Base-by-base conservation (phyloP, 2,797 vertebrate genomes). In the Leuciscus waleckii region DNA sequence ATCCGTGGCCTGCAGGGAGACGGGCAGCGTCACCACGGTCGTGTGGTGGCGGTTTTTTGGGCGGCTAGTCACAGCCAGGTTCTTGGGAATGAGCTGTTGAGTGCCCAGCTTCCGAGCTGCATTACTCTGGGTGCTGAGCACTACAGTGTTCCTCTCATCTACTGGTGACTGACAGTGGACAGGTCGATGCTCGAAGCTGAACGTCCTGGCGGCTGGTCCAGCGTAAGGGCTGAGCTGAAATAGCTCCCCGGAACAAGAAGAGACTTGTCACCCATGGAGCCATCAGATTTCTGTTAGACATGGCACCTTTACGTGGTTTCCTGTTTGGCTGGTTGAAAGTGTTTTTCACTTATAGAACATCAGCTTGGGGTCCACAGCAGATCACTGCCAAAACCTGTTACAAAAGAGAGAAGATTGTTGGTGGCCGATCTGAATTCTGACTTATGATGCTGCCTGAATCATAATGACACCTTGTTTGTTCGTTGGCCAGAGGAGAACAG, bases 61-160 rank as follows among this genome's bases (percentile, higher is more conserved):
- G 37, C 94, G 96, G 89, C 94, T 94, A 49, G 86, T 74, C 67
- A 92, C 83, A 0, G 97, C 97, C 91, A 99, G 77, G 90, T 90
- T 94, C 75, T 92, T 96, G 41, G 98, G 98, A 82, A 99, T 99
- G 71, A 99, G 92, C 94, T 99, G 98, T 32, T 95, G 93, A 0
- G 93, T 96, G 17, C 98, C 97, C 65, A 94, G 79, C 89, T 96
- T 98, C 19, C 90, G 92, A 0, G 97, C 95, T 0, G 89, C 97
- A 0, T 95, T 90, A 83, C 98, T 98, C 19, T 96, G 89, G 0
- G 97, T 98, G 95, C 97, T 99, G 74, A 99, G 93, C 68, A 98
- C 0, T n/a, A 96, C 51, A 73, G 73, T 88, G 85, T 5, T 89
- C 88, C 0, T 3, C 83, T 0, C 87, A 63, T 0, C 91, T 58